Evolutionary conservation across 2,797 vertebrate species (phyloP).

Genomic region (Apodemus agrarius): DNA sequence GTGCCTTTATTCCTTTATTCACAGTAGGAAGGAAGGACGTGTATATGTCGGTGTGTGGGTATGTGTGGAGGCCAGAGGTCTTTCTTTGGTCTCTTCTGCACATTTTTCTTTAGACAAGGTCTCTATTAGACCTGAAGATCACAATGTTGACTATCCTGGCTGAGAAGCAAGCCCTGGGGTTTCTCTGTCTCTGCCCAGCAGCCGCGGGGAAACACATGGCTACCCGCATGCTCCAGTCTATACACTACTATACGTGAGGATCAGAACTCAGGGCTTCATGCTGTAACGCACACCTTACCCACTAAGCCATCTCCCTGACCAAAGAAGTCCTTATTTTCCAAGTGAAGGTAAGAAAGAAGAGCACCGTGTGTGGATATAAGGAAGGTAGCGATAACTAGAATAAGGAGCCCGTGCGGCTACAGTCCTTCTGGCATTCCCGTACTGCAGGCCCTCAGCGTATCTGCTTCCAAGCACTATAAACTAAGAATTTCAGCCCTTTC

Average conservation of each 20-base stretch:
- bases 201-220: background rate
- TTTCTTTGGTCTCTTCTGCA: background rate
- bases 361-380: background rate
- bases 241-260: background rate
- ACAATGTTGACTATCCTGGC: background rate
- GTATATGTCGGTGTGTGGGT: background rate
- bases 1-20: background rate
- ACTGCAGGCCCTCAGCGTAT: conserved; percentile 30
- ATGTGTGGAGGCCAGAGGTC: background rate
- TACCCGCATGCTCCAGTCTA: no score
- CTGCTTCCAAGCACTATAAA: conserved; percentile 39
- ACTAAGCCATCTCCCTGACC: background rate
- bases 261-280: background rate
- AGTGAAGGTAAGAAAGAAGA: conserved; percentile 14
- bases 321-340: background rate
- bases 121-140: background rate
- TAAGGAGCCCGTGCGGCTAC: background rate
- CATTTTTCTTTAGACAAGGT: background rate
- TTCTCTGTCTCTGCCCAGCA: background rate
- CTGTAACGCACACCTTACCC: background rate
- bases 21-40: background rate
- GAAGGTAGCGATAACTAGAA: background rate
- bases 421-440: conserved; percentile 5
- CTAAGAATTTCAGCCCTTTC: conserved; percentile 77
- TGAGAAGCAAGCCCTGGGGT: background rate